Conservation (phyloP, 1,140 invertebrate genomes). For the Galendromus occidentalis region DNA sequence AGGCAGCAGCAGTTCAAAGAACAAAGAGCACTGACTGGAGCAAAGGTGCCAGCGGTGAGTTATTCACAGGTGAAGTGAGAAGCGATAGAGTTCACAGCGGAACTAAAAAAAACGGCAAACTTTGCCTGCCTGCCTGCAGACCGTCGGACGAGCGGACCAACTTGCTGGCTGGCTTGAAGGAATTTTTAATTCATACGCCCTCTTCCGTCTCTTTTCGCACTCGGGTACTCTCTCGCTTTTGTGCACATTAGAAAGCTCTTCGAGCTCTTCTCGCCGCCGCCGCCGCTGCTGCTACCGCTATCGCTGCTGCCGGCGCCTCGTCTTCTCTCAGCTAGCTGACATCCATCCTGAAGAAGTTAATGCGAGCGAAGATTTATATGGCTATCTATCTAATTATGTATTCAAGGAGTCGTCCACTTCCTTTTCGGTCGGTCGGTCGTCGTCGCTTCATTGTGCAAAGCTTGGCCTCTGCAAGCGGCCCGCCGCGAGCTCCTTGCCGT, state of each 20-base stretch:
- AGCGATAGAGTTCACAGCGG: too few relatives aligned
- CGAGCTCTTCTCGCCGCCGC: not conserved
- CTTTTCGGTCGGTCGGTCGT: too few relatives aligned
- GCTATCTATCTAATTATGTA: conserved; percentile 12
- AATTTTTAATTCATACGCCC: conserved; percentile 11
- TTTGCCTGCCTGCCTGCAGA: not conserved
- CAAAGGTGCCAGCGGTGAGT: not conserved
- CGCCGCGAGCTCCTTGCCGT: not conserved
- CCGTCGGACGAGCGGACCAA: not conserved
- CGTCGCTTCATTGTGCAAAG: too few relatives aligned
- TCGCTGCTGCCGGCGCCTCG: not conserved
- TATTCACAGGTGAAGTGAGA: not conserved
- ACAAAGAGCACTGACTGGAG: too few relatives aligned
- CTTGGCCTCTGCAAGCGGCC: too few relatives aligned
- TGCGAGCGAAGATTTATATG: conserved; percentile 4
- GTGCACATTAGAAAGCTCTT: too few relatives aligned
- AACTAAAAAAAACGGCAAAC: too few relatives aligned
- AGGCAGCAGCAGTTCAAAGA: too few relatives aligned
- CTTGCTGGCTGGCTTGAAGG: not conserved
- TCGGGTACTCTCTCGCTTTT: too few relatives aligned
- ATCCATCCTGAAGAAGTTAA: not conserved
- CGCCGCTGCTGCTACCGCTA: not conserved
- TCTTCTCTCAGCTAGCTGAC: not conserved
- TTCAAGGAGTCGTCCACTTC: not conserved
- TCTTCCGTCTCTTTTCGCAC: not conserved